Evolutionary conservation across 2,797 vertebrate species (phyloP).

Genomic region (Momotus momota): DNA sequence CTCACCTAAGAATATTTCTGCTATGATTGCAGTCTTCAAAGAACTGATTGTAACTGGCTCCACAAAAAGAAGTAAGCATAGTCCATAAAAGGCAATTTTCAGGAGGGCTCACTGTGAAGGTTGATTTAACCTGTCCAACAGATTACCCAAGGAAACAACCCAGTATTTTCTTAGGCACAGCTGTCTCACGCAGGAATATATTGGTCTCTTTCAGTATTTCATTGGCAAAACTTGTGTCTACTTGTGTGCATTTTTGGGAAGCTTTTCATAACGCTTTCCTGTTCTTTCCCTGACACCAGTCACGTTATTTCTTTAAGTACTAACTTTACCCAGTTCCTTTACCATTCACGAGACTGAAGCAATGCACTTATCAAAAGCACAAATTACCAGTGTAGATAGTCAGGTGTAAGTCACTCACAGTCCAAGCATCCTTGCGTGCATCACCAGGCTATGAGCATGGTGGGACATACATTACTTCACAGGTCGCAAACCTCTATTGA

Average conservation of each 20-base stretch:
- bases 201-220: background rate
- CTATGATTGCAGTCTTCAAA: background rate
- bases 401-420: background rate
- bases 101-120: background rate
- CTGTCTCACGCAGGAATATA: background rate
- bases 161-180: background rate
- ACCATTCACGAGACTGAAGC: background rate
- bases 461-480: background rate
- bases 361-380: background rate
- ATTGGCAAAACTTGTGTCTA: background rate
- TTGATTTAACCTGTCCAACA: background rate
- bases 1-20: background rate
- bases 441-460: background rate
- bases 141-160: background rate
- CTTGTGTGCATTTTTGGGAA: background rate
- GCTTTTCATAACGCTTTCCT: background rate
- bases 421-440: background rate
- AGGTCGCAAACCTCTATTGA: background rate
- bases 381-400: background rate
- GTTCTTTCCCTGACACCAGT: background rate
- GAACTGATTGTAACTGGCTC: background rate
- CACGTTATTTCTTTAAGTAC: background rate
- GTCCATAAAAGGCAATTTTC: background rate
- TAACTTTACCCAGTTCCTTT: background rate
- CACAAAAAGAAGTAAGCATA: background rate